Percentiles rank a stretch among this genome's conserved stretches.
phyloP scores from a whole-genome alignment of 2,113 vertebrate genomes.

The Cheirogaleus medius region DNA sequence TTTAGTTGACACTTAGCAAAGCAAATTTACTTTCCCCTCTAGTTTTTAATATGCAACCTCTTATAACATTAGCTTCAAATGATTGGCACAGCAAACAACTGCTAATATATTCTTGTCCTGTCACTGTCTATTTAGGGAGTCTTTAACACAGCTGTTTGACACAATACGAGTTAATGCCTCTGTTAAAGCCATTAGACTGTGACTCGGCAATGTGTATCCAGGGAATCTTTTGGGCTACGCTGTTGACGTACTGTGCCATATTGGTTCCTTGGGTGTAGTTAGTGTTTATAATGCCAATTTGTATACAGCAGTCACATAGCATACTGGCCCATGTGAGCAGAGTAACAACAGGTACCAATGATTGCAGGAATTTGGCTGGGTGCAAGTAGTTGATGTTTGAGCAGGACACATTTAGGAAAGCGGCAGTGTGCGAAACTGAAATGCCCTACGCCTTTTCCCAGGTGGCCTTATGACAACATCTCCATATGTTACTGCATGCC shows the following conservation, averaged over 20 bases:
- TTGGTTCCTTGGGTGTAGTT: conserved; percentile 47
- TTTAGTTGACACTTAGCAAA: not conserved
- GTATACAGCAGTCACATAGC: not conserved
- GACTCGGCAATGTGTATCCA: conserved; percentile 23
- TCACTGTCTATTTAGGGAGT: conserved; percentile 45
- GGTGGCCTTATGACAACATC: not conserved
- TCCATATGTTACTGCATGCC: accelerated
- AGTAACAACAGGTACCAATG: not conserved
- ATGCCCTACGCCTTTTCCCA: not conserved
- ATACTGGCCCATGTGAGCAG: not conserved
- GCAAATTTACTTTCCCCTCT: not conserved
- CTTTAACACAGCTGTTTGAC: conserved; percentile 65
- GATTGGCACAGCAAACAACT: not conserved
- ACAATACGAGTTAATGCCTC: conserved; percentile 28
- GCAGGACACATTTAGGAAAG: not conserved
- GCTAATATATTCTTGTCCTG: not conserved
- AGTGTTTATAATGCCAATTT: not conserved
- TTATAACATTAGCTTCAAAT: not conserved
- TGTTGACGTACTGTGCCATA: not conserved
- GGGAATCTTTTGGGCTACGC: conserved; percentile 8
- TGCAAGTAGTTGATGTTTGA: too few species aligned
- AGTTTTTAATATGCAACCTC: not conserved
- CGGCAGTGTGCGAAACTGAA: not conserved
- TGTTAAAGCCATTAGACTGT: not conserved
- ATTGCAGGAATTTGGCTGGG: not conserved